Evolutionary conservation across 1,140 invertebrate species (phyloP), one percentile per base, ranked within the genome.

Genomic region (Maconellicoccus hirsutus): DNA sequence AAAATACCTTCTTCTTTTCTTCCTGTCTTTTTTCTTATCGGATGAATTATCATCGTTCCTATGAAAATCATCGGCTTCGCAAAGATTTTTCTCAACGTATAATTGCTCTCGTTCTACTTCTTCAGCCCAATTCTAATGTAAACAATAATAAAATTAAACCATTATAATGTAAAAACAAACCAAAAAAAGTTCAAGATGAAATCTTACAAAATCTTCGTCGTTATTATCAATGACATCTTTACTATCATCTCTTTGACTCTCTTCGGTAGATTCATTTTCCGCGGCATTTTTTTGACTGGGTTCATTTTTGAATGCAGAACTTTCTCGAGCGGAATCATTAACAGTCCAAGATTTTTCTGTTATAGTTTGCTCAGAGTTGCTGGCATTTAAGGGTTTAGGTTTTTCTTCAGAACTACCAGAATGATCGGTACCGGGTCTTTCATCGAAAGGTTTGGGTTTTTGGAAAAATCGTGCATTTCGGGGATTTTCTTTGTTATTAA

Each of bases 111-210:
- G 59, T 69, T 72, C 72, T 0, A 72, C 72, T 71, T 72, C 72
- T 69, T 72, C 72, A 23, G 33, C 72, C 72, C 72, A 72, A 69
- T 72, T 72, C 72, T 72, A 66, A n/a, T 1, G 16, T 29, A 70
- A 70, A 27, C 7, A 27, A 70, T 29, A 52, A 26, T 0, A 70
- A 70, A 7, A 52, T 59, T 10, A 16, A 59, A 69, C 21, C 16
- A n/a, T n/a, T n/a, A n/a, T 42, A 39, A 22, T 38, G 16, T n/a
- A 27, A 52, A 16, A 52, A 16, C 16, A 8, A 52, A 52, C 10
- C 42, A 2, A 16, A 52, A 52, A 8, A n/a, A n/a, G n/a, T n/a
- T n/a, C n/a, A 52, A 8, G 16, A 52, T 8, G n/a, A 52, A 33
- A 33, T 6, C 29, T 52, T 52, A 52, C 42, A 52, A 52, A 52